Evolutionary conservation across 37 sponge, comb jelly and placozoan species (phyloP), one percentile per base, ranked within the genome.

Genomic region (Crambe crambe): DNA sequence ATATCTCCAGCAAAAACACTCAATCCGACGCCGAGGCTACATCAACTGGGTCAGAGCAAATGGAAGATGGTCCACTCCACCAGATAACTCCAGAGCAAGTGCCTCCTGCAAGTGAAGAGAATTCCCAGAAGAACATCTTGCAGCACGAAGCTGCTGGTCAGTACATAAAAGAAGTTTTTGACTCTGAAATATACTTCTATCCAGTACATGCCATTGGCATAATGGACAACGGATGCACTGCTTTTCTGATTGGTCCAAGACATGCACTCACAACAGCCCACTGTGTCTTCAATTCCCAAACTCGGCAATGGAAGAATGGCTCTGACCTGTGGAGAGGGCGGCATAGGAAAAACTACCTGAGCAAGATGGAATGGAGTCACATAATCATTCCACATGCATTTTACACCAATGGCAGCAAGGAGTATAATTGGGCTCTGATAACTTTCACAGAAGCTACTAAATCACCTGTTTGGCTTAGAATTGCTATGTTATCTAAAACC

Each of bases 191-290:
- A 1, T 34, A 80, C 39, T 80, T 37, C 27, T 80, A 80, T 51
- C 80, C 80, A 1, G 70, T 68, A 40, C 68, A 69, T 34, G 80
- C 70, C 25, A 56, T 80, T 23, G 80, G 80, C 26, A 56, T 68
- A 32, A 57, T 80, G 58, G 80, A 80, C 0, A 80, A 80, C 58
- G 70, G 80, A 35, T 80, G 80, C 38, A 80, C 80, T 37, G 80
- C 80, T 1, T 80, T 80, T 20, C 58, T 80, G 12, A 35, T 80
- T 26, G 70, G 80, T 1, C 80, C 80, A 18, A 21, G 39, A 12
- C 80, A 80, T 30, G 80, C 80, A 26, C 22, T 80, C 15, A 80
- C 80, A 0, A 34, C 80, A 22, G 80, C 80, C 1, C n/a, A 68
- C 57, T 80, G 80, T 44, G 80, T 80, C 17, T 70, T 68, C 70